Evolutionary conservation across 2,113 vertebrate genomes (phyloP), one percentile per base, ranked within the genome.

Genomic region (Cyprinus carpio): DNA sequence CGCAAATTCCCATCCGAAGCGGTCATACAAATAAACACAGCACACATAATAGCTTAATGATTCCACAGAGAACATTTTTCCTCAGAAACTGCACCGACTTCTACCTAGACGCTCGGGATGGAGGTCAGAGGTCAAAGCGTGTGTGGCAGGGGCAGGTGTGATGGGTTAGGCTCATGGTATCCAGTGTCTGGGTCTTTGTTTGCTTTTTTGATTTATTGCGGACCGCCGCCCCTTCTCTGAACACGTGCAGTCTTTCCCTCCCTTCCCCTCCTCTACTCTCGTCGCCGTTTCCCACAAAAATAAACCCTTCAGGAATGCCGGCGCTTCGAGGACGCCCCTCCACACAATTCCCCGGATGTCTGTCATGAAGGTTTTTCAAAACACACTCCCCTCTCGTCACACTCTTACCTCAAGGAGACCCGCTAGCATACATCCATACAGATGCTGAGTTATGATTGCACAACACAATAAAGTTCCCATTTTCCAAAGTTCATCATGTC

Each of bases 61-160:
- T 76, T 80, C 71, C 69, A 23, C 29, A 62, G 81, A 80, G 67
- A 76, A 49, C 54, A 25, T 4, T 27, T 49, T 20, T 49, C n/a
- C 60, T 29, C 12, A 60, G 9, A 60, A 51, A 56, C n/a, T 51
- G 34, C 37, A 18, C 56, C 12, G 88, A 67, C 34, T 31, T 85
- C 87, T 76, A 86, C 90, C 88, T 87, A 90, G 90, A 92, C 88
- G 89, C 82, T 69, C 0, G 18, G 29, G 77, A 85, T 81, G 86
- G 77, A 75, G 71, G 90, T 84, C 82, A 81, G 79, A 64, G 88
- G 85, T 81, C 69, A 7, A 85, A 65, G 82, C 62, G 79, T 93
- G 91, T 91, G 91, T 92, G 92, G 88, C 93, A 93, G 82, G 79
- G 88, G 91, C 95, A 95, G 94, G 94, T 95, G 93, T 91, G 88